phyloP scores from a whole-genome alignment of 1,140 invertebrate genomes.

The Nasonia longicornis region DNA sequence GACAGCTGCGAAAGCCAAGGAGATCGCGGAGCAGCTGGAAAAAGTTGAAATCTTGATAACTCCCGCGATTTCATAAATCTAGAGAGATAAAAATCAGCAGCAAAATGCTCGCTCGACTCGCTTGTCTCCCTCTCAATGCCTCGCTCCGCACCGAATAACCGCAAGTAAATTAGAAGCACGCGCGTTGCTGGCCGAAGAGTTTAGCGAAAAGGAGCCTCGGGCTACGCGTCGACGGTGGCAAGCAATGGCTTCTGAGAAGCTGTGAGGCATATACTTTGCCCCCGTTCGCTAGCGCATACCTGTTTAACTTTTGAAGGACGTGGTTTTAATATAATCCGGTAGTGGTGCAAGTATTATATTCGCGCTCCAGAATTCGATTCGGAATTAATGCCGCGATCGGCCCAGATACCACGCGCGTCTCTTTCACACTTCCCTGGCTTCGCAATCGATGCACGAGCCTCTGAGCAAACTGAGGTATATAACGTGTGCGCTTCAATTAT shows the following conservation, averaged over 20 bases:
- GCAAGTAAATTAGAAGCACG: conserved; percentile 29
- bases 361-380: no score
- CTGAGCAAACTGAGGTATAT: background rate
- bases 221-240: background rate
- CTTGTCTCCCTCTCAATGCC: background rate
- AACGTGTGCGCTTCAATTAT: background rate
- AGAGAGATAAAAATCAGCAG: background rate
- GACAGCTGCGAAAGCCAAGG: background rate
- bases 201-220: conserved; percentile 19
- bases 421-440: background rate
- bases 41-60: background rate
- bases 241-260: conserved; percentile 23
- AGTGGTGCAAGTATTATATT: background rate
- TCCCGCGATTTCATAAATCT: background rate
- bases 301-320: background rate
- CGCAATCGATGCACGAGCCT: background rate
- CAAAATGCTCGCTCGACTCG: background rate
- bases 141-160: conserved; percentile 5
- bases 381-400: no score
- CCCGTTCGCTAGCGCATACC: background rate
- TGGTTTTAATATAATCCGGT: background rate
- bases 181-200: background rate
- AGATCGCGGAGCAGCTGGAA: background rate
- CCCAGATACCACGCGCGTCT: no score
- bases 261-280: no score